Evolutionary conservation across 2,797 vertebrate genomes (phyloP).

Genomic region (Lepilemur septentrionalis): DNA sequence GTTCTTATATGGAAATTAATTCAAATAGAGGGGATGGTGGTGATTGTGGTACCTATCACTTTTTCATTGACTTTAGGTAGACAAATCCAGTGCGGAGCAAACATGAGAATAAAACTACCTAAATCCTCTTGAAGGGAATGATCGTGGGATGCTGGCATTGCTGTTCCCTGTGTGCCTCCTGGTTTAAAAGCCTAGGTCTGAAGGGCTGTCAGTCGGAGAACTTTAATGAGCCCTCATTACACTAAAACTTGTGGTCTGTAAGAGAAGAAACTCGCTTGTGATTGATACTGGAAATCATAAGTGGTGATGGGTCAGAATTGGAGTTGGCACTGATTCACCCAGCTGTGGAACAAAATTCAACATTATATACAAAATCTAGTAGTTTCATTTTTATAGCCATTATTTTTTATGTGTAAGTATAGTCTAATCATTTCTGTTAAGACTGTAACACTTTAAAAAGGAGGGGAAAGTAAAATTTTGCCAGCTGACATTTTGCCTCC

Average conservation of each 20-base stretch:
- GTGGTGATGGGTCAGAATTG: slow-evolving; percentile 63
- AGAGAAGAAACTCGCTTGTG: slow-evolving; percentile 23
- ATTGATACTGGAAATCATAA: slow-evolving; percentile 63
- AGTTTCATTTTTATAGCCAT: slow-evolving; percentile 36
- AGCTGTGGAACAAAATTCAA: slow-evolving; percentile 37
- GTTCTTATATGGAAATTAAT: neutral
- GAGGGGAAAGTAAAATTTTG: slow-evolving; percentile 23
- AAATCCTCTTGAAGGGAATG: neutral
- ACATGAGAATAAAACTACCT: neutral
- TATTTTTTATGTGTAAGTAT: slow-evolving; percentile 48
- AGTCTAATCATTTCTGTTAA: slow-evolving; percentile 41
- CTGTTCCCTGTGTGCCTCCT: neutral
- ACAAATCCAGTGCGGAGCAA: neutral
- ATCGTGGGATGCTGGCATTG: neutral
- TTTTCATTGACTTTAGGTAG: slow-evolving; percentile 35
- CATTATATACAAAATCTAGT: slow-evolving; percentile 42
- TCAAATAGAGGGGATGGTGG: neutral
- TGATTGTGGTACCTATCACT: neutral
- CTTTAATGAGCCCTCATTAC: slow-evolving; percentile 79
- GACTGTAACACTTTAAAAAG: slow-evolving; percentile 24
- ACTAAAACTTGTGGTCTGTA: slow-evolving; percentile 19
- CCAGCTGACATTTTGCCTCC: slow-evolving; percentile 17
- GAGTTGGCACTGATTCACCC: slow-evolving; percentile 60
- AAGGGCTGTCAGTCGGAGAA: slow-evolving; percentile 55
- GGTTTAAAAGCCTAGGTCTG: neutral